Evolutionary conservation across 2,113 vertebrate species (phyloP).

Genomic region (Ariopsis seemanni): DNA sequence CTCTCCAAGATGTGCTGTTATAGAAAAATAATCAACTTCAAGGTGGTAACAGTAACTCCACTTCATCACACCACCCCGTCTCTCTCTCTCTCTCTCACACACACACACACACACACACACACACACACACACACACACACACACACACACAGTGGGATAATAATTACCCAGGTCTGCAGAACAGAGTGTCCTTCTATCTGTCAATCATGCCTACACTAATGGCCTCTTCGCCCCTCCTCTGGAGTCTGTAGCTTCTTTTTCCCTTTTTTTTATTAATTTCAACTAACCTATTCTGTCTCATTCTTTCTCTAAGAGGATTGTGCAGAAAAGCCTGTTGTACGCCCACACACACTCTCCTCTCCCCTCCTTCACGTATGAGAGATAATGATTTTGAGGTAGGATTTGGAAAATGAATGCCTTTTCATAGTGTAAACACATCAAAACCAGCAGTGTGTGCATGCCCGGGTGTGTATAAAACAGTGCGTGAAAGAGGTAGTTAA

Average conservation of each 20-base stretch:
- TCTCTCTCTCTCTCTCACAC: too few relatives aligned
- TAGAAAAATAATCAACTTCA: too few relatives aligned
- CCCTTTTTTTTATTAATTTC: slow-evolving; percentile 63
- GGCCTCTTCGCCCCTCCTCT: slow-evolving; percentile 58
- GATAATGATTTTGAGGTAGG: slow-evolving; percentile 67
- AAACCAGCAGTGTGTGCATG: slow-evolving; percentile 52
- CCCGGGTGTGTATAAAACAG: slow-evolving; percentile 40
- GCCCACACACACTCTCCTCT: slow-evolving; percentile 60
- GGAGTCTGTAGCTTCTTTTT: slow-evolving; percentile 63
- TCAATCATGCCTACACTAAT: slow-evolving; percentile 71
- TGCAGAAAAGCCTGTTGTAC: slow-evolving; percentile 70
- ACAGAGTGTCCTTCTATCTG: slow-evolving; percentile 55
- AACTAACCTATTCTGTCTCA: slow-evolving; percentile 61
- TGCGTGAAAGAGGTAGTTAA: slow-evolving; percentile 42
- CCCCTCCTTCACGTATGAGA: slow-evolving; percentile 61
- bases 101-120: slow-evolving; percentile 2
- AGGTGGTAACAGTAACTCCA: too few relatives aligned
- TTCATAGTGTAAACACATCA: slow-evolving; percentile 60
- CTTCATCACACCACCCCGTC: too few relatives aligned
- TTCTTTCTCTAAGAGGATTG: slow-evolving; percentile 68
- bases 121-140: slow-evolving; percentile 29
- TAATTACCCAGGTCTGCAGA: slow-evolving; percentile 76
- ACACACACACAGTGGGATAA: slow-evolving; percentile 63
- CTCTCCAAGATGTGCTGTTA: too few relatives aligned
- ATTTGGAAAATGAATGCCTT: slow-evolving; percentile 61